These are phyloP conservation scores for Anguilla marmorata DNA, from an alignment of 2,797 vertebrate species.

Conservation along the genomic window DNA sequence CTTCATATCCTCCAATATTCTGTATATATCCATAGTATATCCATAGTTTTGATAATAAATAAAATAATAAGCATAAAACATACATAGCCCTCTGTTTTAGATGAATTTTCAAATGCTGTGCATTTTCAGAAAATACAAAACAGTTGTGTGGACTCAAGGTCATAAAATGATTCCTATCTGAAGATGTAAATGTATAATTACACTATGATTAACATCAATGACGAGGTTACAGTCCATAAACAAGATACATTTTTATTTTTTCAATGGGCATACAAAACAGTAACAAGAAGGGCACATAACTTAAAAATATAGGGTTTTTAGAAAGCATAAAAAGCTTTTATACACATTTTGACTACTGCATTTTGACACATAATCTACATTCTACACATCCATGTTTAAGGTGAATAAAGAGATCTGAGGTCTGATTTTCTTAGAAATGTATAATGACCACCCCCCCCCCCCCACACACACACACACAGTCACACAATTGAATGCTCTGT, in stretches of 20 bases:
- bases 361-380: conserved; percentile 24
- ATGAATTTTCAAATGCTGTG: neutral
- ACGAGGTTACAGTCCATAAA: conserved; percentile 9
- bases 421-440: neutral
- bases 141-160: neutral
- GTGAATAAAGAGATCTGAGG: conserved; percentile 12
- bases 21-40: neutral
- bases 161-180: neutral
- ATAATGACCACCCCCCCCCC: neutral
- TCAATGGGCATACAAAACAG: conserved; percentile 13
- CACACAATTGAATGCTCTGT: neutral
- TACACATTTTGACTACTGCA: conserved; percentile 51
- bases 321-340: conserved; percentile 31
- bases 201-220: neutral
- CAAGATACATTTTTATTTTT: neutral
- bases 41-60: neutral
- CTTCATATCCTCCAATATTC: neutral
- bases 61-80: neutral
- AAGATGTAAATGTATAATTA: neutral
- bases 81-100: neutral
- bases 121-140: neutral
- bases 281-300: conserved; percentile 38
- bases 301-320: conserved; percentile 35
- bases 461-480: too few species aligned
- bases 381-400: conserved; percentile 34